These are phyloP conservation scores for Coreius guichenoti DNA, from an alignment of 2,797 vertebrate species.

Conservation along the genomic window DNA sequence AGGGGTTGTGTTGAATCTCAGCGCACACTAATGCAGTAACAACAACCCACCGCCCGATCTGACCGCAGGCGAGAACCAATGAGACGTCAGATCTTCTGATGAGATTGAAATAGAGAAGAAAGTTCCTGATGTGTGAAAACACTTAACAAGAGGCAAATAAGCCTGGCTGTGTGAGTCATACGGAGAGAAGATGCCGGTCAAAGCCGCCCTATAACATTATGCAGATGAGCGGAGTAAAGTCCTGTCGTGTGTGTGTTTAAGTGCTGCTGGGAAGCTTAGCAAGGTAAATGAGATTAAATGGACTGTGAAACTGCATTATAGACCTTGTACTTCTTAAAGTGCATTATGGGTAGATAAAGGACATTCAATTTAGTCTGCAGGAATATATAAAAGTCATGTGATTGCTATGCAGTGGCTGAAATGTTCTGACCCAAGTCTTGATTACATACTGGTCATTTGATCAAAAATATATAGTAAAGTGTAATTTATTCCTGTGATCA, in stretches of 20 bases:
- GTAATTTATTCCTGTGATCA: no score
- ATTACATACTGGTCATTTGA: not conserved
- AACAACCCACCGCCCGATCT: slow-evolving; percentile 21
- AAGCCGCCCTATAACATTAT: slow-evolving; percentile 9
- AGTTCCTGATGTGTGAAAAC: slow-evolving; percentile 47
- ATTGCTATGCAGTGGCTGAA: not conserved
- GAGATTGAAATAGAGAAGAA: slow-evolving; percentile 40
- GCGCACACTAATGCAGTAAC: slow-evolving; percentile 26
- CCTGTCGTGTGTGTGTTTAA: not conserved
- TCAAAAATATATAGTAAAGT: not conserved
- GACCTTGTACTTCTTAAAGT: slow-evolving; percentile 29
- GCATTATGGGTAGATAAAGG: slow-evolving; percentile 35
- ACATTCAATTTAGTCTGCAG: not conserved
- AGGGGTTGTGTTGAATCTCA: slow-evolving; percentile 16
- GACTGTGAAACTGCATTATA: slow-evolving; percentile 42
- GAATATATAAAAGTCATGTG: no score
- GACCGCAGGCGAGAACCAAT: slow-evolving; percentile 40
- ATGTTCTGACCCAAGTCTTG: not conserved
- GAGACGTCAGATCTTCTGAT: slow-evolving; percentile 48
- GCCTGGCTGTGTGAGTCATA: slow-evolving; percentile 33
- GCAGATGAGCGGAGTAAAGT: slow-evolving; percentile 21
- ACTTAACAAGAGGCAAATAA: slow-evolving; percentile 51
- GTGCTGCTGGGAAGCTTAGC: slow-evolving; percentile 36
- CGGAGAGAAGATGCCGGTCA: slow-evolving; percentile 15
- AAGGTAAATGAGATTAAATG: slow-evolving; percentile 48